phyloP scores from a whole-genome alignment of 2,888 invertebrate species.

The Nudaria mundana region DNA sequence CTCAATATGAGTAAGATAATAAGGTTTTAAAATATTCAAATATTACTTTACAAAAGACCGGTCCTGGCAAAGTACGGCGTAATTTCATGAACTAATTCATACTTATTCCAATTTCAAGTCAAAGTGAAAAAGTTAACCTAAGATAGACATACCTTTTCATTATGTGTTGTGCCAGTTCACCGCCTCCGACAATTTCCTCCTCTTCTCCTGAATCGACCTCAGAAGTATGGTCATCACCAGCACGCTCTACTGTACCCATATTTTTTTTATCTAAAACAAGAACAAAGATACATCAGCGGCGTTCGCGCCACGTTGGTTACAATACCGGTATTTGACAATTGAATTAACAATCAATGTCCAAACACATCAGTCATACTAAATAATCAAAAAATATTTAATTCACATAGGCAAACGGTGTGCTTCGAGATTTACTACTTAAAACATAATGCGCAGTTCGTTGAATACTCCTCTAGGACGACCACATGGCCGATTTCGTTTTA shows the following conservation, averaged over 20 bases:
- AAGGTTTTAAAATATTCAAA: not conserved
- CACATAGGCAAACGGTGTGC: constrained; percentile 16
- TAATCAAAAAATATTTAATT: constrained; percentile 18
- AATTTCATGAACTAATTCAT: too few relatives aligned
- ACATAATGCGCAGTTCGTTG: constrained; percentile 73
- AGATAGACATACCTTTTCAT: constrained; percentile 61
- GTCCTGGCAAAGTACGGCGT: not conserved
- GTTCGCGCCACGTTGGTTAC: constrained; percentile 70
- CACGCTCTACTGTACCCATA: constrained; percentile 85
- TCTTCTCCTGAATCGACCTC: constrained; percentile 86
- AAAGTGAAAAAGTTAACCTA: constrained; percentile 32
- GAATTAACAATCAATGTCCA: constrained; percentile 11
- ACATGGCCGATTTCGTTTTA: constrained; percentile 60
- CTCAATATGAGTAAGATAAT: not conserved
- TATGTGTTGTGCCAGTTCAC: constrained; percentile 68
- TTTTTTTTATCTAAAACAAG: constrained; percentile 61
- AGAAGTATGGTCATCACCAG: constrained; percentile 83
- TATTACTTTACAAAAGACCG: too few relatives aligned
- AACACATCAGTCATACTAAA: constrained; percentile 15
- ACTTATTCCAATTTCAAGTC: too few relatives aligned
- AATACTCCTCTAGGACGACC: constrained; percentile 60
- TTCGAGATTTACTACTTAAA: constrained; percentile 45
- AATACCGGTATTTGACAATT: constrained; percentile 46
- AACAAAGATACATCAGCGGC: constrained; percentile 25
- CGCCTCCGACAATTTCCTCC: constrained; percentile 80